phyloP scores from a whole-genome alignment of 1,140 invertebrate species.

The Lepidurus apus region DNA sequence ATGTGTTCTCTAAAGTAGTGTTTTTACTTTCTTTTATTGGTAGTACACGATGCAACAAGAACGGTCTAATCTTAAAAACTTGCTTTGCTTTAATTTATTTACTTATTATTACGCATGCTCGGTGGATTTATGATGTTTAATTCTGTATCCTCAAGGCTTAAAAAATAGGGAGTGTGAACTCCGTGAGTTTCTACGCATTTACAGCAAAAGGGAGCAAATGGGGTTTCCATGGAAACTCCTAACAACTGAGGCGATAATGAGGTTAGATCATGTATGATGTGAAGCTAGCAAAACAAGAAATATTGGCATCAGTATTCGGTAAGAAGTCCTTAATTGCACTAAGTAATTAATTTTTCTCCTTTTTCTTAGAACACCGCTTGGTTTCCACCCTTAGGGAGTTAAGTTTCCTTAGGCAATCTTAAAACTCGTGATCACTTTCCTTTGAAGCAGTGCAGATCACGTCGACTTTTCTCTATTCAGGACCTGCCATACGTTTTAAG shows the following conservation, averaged over 20 bases:
- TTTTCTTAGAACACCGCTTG: no score
- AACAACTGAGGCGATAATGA: not conserved
- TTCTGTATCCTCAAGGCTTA: not conserved
- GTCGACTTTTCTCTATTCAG: not conserved
- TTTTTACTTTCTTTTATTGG: not conserved
- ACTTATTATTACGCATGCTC: conserved; percentile 6
- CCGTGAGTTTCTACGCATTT: conserved; percentile 21
- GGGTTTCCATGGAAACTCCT: not conserved
- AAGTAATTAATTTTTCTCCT: not conserved
- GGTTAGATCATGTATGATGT: conserved; percentile 14
- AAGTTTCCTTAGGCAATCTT: not conserved
- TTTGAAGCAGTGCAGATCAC: not conserved
- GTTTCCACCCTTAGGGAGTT: not conserved
- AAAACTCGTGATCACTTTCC: not conserved
- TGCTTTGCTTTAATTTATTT: not conserved
- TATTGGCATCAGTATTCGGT: conserved; percentile 1
- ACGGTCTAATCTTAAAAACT: not conserved
- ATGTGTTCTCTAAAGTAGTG: not conserved
- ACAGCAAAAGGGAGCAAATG: not conserved
- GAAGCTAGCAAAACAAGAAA: not conserved
- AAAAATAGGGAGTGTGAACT: not conserved
- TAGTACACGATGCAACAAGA: conserved; percentile 6
- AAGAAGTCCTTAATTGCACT: not conserved
- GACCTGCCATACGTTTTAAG: not conserved
- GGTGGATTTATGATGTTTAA: not conserved